These are phyloP conservation scores for Adelges cooleyi DNA, from an alignment of 1,140 invertebrate genomes.

Conservation along the genomic window DNA sequence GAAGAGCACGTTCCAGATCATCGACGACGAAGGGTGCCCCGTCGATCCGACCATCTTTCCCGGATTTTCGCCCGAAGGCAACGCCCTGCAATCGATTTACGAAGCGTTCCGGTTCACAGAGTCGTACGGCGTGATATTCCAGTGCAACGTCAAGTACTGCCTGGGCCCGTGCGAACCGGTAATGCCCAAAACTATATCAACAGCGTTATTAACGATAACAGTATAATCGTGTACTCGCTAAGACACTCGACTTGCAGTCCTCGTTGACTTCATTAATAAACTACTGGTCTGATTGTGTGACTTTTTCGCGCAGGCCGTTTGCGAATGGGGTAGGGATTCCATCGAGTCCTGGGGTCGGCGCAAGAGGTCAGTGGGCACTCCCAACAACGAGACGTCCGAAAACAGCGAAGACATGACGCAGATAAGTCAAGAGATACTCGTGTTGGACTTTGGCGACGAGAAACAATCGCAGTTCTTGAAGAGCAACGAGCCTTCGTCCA, in stretches of 20 bases:
- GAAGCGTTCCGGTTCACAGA: constrained; percentile 93
- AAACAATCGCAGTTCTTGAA: constrained; percentile 68
- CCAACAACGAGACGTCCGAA: constrained; percentile 42
- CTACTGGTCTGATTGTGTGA: too few species aligned
- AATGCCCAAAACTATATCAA: too few species aligned
- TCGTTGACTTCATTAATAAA: too few species aligned
- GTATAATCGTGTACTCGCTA: too few species aligned
- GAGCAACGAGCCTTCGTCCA: constrained; percentile 52
- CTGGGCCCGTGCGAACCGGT: constrained; percentile 87
- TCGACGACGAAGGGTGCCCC: constrained; percentile 90
- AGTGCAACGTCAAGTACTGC: constrained; percentile 94
- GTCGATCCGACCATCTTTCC: constrained; percentile 89
- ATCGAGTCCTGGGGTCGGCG: constrained; percentile 81
- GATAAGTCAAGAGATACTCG: constrained; percentile 83
- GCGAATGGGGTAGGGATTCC: constrained; percentile 76
- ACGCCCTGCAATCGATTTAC: constrained; percentile 78
- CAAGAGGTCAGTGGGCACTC: constrained; percentile 54
- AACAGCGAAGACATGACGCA: constrained; percentile 72
- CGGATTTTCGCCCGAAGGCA: constrained; percentile 73
- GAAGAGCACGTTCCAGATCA: constrained; percentile 89
- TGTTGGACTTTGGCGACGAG: constrained; percentile 81
- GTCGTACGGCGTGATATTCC: constrained; percentile 92
- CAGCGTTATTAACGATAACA: too few species aligned
- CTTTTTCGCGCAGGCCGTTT: constrained; percentile 54
- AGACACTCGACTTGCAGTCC: too few species aligned